These are phyloP conservation scores for Orycteropus afer DNA, from an alignment of 2,113 vertebrate species.

Conservation along the genomic window DNA sequence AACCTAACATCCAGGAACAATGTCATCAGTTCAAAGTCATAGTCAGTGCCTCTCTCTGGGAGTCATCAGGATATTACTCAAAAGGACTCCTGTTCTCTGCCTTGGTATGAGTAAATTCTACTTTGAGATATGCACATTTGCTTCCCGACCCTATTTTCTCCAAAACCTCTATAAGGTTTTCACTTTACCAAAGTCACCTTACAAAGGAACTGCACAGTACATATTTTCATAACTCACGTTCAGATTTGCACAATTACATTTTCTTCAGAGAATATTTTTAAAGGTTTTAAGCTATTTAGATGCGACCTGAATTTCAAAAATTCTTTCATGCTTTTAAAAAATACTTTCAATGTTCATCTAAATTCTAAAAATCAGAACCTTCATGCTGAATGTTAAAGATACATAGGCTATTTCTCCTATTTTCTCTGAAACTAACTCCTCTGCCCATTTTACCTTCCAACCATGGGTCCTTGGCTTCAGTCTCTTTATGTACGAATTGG, in stretches of 20 bases:
- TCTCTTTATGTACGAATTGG: too few relatives aligned
- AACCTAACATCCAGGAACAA: neutral
- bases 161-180: neutral
- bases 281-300: conserved; percentile 45
- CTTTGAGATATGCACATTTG: neutral
- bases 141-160: neutral
- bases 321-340: conserved; percentile 27
- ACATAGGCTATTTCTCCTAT: neutral
- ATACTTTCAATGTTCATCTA: neutral
- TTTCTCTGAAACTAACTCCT: conserved; percentile 29
- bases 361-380: conserved; percentile 42
- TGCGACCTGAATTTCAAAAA: conserved; percentile 38
- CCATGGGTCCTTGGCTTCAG: neutral
- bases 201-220: neutral
- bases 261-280: conserved; percentile 35
- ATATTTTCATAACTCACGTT: conserved; percentile 25
- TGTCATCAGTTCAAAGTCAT: neutral
- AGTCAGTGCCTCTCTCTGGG: neutral
- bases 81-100: neutral
- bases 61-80: neutral
- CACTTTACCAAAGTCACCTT: neutral
- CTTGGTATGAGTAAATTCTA: neutral
- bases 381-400: neutral
- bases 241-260: neutral
- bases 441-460: neutral